Conservation (phyloP, 2,888 invertebrate species). For the Habroteleia sp. region DNA sequence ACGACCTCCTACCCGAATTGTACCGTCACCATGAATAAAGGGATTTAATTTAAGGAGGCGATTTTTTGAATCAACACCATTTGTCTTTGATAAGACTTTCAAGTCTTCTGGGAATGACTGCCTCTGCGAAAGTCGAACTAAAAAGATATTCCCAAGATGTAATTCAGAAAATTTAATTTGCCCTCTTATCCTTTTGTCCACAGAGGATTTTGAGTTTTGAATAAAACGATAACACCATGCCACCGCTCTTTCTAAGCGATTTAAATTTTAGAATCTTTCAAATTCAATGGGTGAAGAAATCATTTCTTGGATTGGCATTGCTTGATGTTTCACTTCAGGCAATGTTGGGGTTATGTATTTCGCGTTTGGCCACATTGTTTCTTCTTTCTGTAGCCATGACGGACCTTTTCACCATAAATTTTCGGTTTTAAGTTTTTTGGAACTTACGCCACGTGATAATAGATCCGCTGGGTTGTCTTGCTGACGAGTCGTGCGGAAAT, state of each 20-base stretch:
- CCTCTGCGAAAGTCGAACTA: not conserved
- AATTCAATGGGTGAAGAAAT: not conserved
- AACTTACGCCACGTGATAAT: too few species aligned
- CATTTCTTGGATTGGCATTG: too few species aligned
- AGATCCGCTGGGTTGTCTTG: not conserved
- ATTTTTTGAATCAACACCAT: not conserved
- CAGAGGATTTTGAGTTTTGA: not conserved
- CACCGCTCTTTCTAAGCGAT: not conserved
- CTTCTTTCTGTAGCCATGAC: too few species aligned
- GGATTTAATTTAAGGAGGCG: not conserved
- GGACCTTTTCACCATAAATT: too few species aligned
- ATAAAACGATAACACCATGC: not conserved
- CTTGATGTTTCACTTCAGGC: too few species aligned
- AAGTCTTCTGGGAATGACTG: not conserved
- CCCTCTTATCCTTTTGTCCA: not conserved
- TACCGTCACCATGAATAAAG: not conserved
- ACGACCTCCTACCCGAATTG: slow-evolving; percentile 2
- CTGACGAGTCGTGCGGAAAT: not conserved
- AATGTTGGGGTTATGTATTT: too few species aligned
- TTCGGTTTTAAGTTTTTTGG: too few species aligned
- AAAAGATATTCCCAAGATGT: not conserved
- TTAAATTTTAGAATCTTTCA: not conserved
- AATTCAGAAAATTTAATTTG: not conserved
- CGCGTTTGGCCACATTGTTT: too few species aligned
- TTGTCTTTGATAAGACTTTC: not conserved